These are phyloP conservation scores for Listronotus bonariensis DNA, from an alignment of 1,140 invertebrate genomes.

Conservation along the genomic window DNA sequence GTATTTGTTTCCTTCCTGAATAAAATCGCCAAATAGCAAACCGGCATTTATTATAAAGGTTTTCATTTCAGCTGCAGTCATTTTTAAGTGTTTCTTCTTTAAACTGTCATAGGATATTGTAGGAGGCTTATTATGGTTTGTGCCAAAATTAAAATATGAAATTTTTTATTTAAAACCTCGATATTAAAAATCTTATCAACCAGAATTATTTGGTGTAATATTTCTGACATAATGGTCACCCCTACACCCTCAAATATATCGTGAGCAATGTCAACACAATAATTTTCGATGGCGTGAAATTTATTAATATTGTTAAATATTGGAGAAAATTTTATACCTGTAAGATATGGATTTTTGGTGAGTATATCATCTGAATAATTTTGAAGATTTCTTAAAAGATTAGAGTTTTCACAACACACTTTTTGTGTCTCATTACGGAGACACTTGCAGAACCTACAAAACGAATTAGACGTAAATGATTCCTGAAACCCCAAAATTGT, in stretches of 20 bases:
- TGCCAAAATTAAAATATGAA: slow-evolving; percentile 9
- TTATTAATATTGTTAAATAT: background rate
- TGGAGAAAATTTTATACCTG: background rate
- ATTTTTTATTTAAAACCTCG: slow-evolving; percentile 3
- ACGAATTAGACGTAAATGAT: background rate
- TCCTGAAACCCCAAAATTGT: background rate
- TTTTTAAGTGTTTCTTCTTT: slow-evolving; percentile 1
- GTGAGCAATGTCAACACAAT: slow-evolving; percentile 2
- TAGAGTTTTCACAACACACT: background rate
- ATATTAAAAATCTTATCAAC: slow-evolving; percentile 3
- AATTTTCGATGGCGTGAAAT: slow-evolving; percentile 14
- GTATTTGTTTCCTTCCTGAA: background rate
- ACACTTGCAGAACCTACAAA: background rate
- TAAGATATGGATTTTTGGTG: background rate
- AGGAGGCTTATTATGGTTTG: slow-evolving; percentile 10
- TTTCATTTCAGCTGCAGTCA: slow-evolving; percentile 9
- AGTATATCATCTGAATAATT: slow-evolving; percentile 2
- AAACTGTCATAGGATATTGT: background rate
- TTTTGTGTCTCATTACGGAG: background rate
- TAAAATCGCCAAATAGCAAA: slow-evolving; percentile 9
- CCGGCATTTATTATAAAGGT: background rate
- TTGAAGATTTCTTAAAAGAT: background rate
- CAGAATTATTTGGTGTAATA: background rate
- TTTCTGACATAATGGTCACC: background rate
- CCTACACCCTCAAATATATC: slow-evolving; percentile 10